Evolutionary conservation across 1,140 invertebrate genomes (phyloP), one percentile per base, ranked within the genome.

Genomic region (Rhopalosiphum padi): DNA sequence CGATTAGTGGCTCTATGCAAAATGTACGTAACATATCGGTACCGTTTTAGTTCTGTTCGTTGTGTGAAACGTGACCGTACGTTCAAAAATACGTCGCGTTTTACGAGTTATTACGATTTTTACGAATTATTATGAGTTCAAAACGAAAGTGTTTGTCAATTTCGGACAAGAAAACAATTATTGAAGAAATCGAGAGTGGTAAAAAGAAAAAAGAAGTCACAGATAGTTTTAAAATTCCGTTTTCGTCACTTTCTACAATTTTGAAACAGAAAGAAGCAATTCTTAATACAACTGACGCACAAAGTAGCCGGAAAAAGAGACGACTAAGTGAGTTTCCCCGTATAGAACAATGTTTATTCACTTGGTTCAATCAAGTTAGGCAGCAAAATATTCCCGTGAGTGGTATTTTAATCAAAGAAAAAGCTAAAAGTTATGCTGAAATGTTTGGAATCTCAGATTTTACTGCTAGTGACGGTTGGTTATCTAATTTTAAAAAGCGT

Each of bases 401-500:
- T 87, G 85, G 85, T 43, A 23, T 41, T 48, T 43, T 41, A 43
- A 43, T 87, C 18, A 41, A 87, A 87, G 85, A 87, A 87, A 87
- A 87, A 87, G 85, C 85, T 35, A 87, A 87, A 68, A 68, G 25
- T n/a, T 68, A 68, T 30, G 60, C 60, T 30, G 22, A 30, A 68
- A 68, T 30, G 60, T 30, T 87, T 23, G 85, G 85, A 21, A 22
- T 43, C 85, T 43, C 85, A 41, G 46, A 87, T 87, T 87, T 87
- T 23, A 86, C 37, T 23, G 85, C n/a, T 87, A 37, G 7, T 37
- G 25, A 11, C 9, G 46, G 35, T 87, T 41, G 85, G 85, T 41
- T 18, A 35, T 86, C 35, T 43, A 86, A 86, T 37, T 87, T 87
- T 87, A 87, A 87, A 87, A 87, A 87, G 46, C n/a, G 46, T 43